Evolutionary conservation across 1,140 invertebrate species (phyloP), one percentile per base, ranked within the genome.

Genomic region (Drosophila yakuba): DNA sequence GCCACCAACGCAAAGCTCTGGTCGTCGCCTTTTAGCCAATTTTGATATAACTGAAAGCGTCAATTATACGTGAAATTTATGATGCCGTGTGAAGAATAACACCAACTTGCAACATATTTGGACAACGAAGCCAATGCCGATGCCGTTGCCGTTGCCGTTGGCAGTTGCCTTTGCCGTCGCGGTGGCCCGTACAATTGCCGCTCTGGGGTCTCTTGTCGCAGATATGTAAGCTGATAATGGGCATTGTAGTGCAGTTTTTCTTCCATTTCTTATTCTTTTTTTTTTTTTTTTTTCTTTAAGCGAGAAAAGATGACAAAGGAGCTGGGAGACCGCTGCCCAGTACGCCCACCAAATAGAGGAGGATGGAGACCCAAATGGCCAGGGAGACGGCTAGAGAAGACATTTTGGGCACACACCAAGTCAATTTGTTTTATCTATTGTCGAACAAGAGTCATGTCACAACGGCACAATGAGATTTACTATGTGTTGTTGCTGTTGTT

Each of bases 401-500:
- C 88, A 91, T 91, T 91, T 91, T 88, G 89, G 88, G 83, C 88
- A 91, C 88, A 91, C 88, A 91, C 89, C 83, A 91, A 91, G 88
- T 91, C 88, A 91, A 91, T 91, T 91, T 91, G 88, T 91, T 88
- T 91, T 91, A 91, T 91, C 88, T 91, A 91, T 91, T 91, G 88
- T 91, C 88, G 82, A 91, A 88, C 88, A 91, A 88, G 83, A 91
- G 89, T 81, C 85, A 90, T 90, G 81, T 81, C 85, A 89, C 84
- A 89, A 80, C 80, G 84, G 85, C 85, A 84, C 84, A 89, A 88
- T 89, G 74, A 89, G 80, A 89, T 88, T 89, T 88, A 89, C 73
- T 80, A 76, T 86, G 75, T 86, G 83, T 81, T 80, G 81, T 74
- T 80, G 68, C 57, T 63, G 73, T 43, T 61, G 44, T 51, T 58